phyloP scores from a whole-genome alignment of 2,797 vertebrate genomes.

The Xerus rutilus region DNA sequence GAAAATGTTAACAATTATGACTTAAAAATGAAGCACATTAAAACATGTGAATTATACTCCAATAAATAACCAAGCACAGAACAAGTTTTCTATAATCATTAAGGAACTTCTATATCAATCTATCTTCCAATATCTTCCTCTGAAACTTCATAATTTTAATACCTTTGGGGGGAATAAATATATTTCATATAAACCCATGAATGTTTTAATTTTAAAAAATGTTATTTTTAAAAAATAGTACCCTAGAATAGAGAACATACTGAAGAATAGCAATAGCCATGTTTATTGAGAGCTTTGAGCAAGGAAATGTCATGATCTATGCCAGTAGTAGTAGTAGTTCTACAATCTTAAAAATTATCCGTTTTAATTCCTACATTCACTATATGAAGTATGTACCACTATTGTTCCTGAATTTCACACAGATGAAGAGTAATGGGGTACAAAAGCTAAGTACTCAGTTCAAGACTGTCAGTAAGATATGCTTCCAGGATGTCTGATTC shows the following conservation, averaged over 20 bases:
- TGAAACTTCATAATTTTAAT: constrained; percentile 30
- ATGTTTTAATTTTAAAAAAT: not conserved
- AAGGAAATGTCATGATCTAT: not conserved
- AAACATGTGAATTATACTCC: not conserved
- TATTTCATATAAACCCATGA: constrained; percentile 60
- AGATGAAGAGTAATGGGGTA: not conserved
- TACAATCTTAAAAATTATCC: constrained; percentile 27
- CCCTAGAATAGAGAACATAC: not conserved
- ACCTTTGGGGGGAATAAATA: not conserved
- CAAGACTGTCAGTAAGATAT: not conserved
- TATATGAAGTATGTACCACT: not conserved
- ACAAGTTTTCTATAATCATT: constrained; percentile 20
- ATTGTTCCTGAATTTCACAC: constrained; percentile 77
- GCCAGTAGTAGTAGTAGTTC: not conserved
- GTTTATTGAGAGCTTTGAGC: not conserved
- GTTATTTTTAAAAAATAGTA: not conserved
- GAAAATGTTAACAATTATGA: constrained; percentile 34
- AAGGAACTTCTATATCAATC: not conserved
- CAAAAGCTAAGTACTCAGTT: not conserved
- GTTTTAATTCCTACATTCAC: constrained; percentile 35
- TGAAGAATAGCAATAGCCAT: not conserved
- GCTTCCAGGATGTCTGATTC: not conserved
- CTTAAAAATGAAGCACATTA: not conserved
- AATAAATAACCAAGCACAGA: not conserved
- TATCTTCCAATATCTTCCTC: not conserved